Evolutionary conservation across 1,140 invertebrate species (phyloP).

Genomic region (Lordiphosa clarofinis): DNA sequence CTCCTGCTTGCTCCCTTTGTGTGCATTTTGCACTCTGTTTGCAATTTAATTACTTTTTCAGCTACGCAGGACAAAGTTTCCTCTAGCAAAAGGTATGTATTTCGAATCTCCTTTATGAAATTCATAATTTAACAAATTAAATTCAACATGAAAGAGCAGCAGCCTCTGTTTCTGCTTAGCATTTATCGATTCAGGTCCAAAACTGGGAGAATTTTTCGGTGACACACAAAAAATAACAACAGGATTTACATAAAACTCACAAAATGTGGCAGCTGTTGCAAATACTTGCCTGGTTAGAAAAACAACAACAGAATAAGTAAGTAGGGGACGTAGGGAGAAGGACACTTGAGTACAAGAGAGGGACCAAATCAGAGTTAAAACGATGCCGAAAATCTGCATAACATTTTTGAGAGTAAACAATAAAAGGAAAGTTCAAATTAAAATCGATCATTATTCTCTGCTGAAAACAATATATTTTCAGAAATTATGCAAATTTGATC

Average conservation of each 20-base stretch:
- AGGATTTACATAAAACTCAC: conserved; percentile 66
- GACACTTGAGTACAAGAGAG: background rate
- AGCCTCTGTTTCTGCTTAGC: conserved; percentile 24
- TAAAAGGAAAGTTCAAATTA: no score
- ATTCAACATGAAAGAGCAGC: conserved; percentile 32
- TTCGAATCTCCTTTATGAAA: conserved; percentile 30
- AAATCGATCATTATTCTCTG: no score
- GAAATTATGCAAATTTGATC: no score
- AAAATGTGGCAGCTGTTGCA: conserved; percentile 62
- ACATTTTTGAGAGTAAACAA: conserved; percentile 2
- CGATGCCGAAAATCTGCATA: background rate
- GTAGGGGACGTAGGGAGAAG: conserved; percentile 6
- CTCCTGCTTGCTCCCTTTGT: conserved; percentile 29
- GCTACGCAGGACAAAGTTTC: conserved; percentile 68
- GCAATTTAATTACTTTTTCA: conserved; percentile 74
- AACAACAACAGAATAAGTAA: conserved; percentile 51
- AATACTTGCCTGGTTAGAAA: conserved; percentile 14
- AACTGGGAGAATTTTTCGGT: conserved; percentile 15
- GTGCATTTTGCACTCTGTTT: conserved; percentile 61
- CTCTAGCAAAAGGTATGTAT: conserved; percentile 17
- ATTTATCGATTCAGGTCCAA: conserved; percentile 59
- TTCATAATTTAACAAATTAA: conserved; percentile 70
- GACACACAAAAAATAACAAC: conserved; percentile 65
- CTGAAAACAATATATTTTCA: no score
- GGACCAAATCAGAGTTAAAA: background rate